Percentiles rank a stretch among this genome's conserved stretches.
These are phyloP conservation scores for Nomada goodeniana DNA, from an alignment of 2,888 invertebrate species.

Conservation along the genomic window DNA sequence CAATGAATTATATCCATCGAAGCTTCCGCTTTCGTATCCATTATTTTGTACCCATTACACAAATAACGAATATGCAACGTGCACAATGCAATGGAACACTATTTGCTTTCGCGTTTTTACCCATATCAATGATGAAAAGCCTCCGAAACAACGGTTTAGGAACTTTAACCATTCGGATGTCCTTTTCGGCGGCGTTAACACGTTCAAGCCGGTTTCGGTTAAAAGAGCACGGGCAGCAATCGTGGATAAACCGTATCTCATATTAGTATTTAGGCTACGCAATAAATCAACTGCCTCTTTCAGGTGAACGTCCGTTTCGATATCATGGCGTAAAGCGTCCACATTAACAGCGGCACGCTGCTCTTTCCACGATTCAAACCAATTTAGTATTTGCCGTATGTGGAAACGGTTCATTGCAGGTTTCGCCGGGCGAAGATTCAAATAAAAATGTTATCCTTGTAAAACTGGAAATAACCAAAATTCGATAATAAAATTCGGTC, in stretches of 20 bases:
- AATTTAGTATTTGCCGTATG: constrained; percentile 23
- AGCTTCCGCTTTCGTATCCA: too few species aligned
- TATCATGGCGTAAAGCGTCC: constrained; percentile 65
- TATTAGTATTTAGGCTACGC: constrained; percentile 60
- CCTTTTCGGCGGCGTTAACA: constrained; percentile 89
- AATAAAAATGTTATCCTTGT: constrained; percentile 8
- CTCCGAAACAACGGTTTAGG: constrained; percentile 90
- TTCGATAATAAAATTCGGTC: constrained; percentile 15
- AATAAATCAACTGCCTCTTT: constrained; percentile 62
- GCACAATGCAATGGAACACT: not conserved
- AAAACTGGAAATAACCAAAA: constrained; percentile 39
- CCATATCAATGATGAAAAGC: constrained; percentile 74
- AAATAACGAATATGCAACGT: too few species aligned
- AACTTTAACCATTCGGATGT: constrained; percentile 89
- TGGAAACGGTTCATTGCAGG: not conserved
- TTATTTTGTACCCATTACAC: too few species aligned
- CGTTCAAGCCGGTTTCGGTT: constrained; percentile 88
- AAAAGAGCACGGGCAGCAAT: constrained; percentile 86
- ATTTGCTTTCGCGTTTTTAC: constrained; percentile 34
- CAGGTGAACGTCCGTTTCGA: constrained; percentile 72
- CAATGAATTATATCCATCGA: too few species aligned
- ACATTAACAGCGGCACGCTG: constrained; percentile 46
- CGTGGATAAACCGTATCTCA: constrained; percentile 86
- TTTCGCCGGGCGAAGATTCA: not conserved
- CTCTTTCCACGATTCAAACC: constrained; percentile 34